A percentile compares a stretch with the other conserved stretches of the same genome.
These are phyloP conservation scores for Eucidaris tribuloides DNA, from an alignment of 35 echinoderm and acorn worm genomes.

Conservation along the genomic window DNA sequence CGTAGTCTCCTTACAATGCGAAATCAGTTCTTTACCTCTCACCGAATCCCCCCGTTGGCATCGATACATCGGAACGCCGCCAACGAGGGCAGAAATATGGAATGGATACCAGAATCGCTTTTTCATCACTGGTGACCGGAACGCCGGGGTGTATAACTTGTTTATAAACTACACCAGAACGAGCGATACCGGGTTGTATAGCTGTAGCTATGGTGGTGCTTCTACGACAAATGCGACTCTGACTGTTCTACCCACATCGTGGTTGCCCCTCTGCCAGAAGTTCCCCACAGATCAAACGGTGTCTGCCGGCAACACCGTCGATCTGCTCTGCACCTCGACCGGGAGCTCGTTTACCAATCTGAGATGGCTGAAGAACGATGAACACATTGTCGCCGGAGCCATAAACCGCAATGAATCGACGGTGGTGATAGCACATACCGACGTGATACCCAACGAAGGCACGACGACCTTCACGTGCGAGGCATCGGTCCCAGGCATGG, in stretches of 20 bases:
- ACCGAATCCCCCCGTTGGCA: neutral
- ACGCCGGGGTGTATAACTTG: constrained; percentile 13
- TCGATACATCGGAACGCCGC: neutral
- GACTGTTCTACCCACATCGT: constrained; percentile 7
- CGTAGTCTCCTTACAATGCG: neutral
- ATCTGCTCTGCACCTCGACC: constrained; percentile 7
- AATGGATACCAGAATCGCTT: neutral
- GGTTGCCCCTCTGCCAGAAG: constrained; percentile 8
- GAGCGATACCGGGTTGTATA: constrained; percentile 8
- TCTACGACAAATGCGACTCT: neutral
- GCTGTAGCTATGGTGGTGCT: constrained; percentile 4
- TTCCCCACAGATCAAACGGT: neutral
- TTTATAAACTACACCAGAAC: neutral
- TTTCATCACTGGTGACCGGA: constrained; percentile 14
- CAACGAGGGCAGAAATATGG: neutral
- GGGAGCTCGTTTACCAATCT: neutral
- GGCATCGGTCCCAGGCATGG: neutral
- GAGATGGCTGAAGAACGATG: neutral
- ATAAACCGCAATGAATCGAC: neutral
- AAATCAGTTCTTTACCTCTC: neutral
- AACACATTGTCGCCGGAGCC: neutral
- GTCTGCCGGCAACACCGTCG: neutral
- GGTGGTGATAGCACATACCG: neutral
- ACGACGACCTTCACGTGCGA: constrained; percentile 6
- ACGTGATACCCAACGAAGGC: neutral